Base-by-base conservation (phyloP, 2,888 invertebrate species). In the Aproaerema taeniolella region DNA sequence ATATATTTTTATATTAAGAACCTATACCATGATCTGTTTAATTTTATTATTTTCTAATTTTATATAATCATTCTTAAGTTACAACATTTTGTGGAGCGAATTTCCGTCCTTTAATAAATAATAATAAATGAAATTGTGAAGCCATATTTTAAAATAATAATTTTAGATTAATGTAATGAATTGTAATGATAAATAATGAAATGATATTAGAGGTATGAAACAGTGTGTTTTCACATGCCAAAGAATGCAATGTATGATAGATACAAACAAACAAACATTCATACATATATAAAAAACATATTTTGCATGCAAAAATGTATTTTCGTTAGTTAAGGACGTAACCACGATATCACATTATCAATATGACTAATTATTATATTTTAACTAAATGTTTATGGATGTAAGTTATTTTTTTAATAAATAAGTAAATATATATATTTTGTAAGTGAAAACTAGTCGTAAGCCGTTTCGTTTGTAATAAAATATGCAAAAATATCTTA, bases 391-490 rank as follows among this genome's bases (percentile, higher is more conserved):
- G n/a, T n/a, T n/a, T 54, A 53, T 50, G 47, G 33, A 31, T 28
- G 32, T 31, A 69, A 63, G 67, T 67, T 67, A 68, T 67, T 66
- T 67, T 70, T 65, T 49, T 62, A 58, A 57, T 14, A 58, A 54
- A 55, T 57, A 55, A 54, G 58, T 56, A 55, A 60, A 50, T 51
- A 55, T 55, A 55, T 58, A 58, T 60, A 50, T 59, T 59, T 55
- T 67, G 50, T 68, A 65, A 61, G 58, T 59, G 50, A 62, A 64
- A 60, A 72, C 73, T 79, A 79, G 77, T 78, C 75, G 71, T 80
- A 81, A 82, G 81, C 59, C 63, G 73, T 77, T 76, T 66, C 69
- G 72, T 79, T 80, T 67, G 52, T 69, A 71, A 64, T 72, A 68
- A 72, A 67, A 61, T 59, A 52, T 50, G 5, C 39, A 35, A 29